Percentiles rank a stretch among this genome's conserved stretches.
These are phyloP conservation scores for Ceramica pisi DNA, from an alignment of 2,888 invertebrate genomes.

Conservation along the genomic window DNA sequence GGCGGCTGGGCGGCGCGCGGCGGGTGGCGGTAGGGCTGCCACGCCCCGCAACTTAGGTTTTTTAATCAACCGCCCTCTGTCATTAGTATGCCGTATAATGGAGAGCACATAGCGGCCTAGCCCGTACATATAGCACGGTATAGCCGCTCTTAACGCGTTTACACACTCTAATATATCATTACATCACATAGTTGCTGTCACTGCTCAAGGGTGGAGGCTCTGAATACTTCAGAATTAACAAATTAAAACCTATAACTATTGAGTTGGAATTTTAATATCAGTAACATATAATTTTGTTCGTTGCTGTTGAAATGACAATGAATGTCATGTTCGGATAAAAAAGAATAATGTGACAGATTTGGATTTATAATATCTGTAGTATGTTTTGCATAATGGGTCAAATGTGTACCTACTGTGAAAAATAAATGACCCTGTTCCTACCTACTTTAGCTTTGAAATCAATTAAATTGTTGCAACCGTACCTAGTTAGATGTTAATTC, in stretches of 20 bases:
- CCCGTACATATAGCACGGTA: conserved; percentile 12
- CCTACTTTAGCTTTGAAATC: not conserved
- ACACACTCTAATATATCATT: conserved; percentile 43
- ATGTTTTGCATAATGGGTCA: too few species aligned
- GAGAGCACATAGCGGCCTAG: conserved; percentile 67
- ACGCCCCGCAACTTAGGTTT: conserved; percentile 85
- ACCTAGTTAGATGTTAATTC: not conserved
- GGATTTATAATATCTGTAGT: too few species aligned
- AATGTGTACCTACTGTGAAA: too few species aligned
- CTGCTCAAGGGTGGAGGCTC: conserved; percentile 14
- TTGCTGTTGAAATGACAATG: not conserved
- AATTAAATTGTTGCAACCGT: not conserved
- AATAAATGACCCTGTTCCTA: not conserved
- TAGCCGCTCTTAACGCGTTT: conserved; percentile 58
- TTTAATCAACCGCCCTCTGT: conserved; percentile 89
- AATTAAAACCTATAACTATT: conserved; percentile 26
- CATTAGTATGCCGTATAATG: conserved; percentile 89
- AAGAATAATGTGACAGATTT: not conserved
- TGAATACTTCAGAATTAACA: conserved; percentile 23
- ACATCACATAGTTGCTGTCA: conserved; percentile 30
- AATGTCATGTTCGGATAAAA: not conserved
- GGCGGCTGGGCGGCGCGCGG: conserved; percentile 46
- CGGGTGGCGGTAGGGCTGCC: conserved; percentile 72
- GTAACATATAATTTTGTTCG: not conserved
- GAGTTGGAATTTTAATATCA: conserved; percentile 8